phyloP scores from a whole-genome alignment of 1,140 invertebrate species.

The Sinonovacula constricta region DNA sequence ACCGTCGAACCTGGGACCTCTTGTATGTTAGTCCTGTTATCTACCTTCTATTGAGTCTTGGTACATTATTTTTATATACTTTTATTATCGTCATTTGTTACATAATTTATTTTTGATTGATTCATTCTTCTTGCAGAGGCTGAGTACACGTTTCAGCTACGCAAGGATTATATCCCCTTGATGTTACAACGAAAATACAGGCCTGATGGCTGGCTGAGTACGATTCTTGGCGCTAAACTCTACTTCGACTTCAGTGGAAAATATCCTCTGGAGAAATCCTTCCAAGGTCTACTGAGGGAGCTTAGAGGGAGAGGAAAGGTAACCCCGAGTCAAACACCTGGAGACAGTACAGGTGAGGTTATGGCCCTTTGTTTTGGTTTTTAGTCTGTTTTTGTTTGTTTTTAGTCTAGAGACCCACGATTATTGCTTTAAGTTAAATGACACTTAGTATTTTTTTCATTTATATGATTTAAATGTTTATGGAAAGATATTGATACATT shows the following conservation, averaged over 20 bases:
- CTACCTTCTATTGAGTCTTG: no score
- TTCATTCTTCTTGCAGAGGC: conserved; percentile 63
- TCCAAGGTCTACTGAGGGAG: conserved; percentile 66
- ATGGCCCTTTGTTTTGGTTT: not conserved
- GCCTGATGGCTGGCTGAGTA: conserved; percentile 74
- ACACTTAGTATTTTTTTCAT: not conserved
- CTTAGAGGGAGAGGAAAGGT: conserved; percentile 40
- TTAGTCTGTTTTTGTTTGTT: not conserved
- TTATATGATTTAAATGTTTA: not conserved
- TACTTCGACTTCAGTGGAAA: conserved; percentile 74
- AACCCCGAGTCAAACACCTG: conserved; percentile 26
- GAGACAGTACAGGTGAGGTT: conserved; percentile 24
- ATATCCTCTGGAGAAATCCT: conserved; percentile 68
- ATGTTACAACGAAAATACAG: conserved; percentile 72
- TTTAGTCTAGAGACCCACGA: not conserved
- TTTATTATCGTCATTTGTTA: no score
- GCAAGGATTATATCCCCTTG: conserved; percentile 74
- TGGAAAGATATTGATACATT: not conserved
- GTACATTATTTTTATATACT: no score
- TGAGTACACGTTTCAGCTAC: conserved; percentile 72
- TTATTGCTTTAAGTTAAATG: not conserved
- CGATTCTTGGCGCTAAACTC: conserved; percentile 69
- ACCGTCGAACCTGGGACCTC: not conserved
- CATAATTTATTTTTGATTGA: conserved; percentile 8
- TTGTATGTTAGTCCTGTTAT: no score